A percentile compares a stretch with the other conserved stretches of the same genome.
Conservation (phyloP, 2,113 vertebrate species). For the Hypomesus transpacificus region DNA sequence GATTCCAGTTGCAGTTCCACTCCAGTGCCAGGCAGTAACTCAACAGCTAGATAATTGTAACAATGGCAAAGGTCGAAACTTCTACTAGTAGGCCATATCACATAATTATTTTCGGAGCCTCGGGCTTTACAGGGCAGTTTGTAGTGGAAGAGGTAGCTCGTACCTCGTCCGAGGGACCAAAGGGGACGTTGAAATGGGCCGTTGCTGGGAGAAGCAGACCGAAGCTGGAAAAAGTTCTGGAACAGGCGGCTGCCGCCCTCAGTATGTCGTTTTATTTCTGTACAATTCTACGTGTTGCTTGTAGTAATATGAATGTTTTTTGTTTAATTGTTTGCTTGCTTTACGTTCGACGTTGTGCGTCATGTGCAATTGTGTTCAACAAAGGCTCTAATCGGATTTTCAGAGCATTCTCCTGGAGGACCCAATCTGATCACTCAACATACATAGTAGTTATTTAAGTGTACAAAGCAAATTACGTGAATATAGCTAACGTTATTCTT, state of each 20-base stretch:
- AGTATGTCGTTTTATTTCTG: conserved; percentile 63
- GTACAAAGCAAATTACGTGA: no score
- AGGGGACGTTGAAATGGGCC: conserved; percentile 78
- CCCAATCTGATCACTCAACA: no score
- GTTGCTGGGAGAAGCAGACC: conserved; percentile 83
- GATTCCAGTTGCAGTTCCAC: conserved; percentile 17
- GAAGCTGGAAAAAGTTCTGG: conserved; percentile 82
- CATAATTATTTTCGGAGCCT: conserved; percentile 86
- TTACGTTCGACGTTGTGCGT: background rate
- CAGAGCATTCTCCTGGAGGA: no score
- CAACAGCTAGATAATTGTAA: conserved; percentile 10
- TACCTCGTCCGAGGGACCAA: conserved; percentile 66
- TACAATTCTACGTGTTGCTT: background rate
- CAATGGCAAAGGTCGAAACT: conserved; percentile 60
- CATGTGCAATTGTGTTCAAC: no score
- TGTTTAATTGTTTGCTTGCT: background rate
- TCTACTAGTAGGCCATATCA: conserved; percentile 71
- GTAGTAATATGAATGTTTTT: background rate
- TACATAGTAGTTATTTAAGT: no score
- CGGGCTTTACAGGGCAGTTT: conserved; percentile 92
- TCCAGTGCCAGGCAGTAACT: background rate
- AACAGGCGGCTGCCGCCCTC: conserved; percentile 74
- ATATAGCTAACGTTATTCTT: no score
- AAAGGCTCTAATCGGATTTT: no score
- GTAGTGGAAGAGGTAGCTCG: conserved; percentile 88